Conservation (phyloP, 2,797 vertebrate species). For the Triplophysa yarkandensis region DNA sequence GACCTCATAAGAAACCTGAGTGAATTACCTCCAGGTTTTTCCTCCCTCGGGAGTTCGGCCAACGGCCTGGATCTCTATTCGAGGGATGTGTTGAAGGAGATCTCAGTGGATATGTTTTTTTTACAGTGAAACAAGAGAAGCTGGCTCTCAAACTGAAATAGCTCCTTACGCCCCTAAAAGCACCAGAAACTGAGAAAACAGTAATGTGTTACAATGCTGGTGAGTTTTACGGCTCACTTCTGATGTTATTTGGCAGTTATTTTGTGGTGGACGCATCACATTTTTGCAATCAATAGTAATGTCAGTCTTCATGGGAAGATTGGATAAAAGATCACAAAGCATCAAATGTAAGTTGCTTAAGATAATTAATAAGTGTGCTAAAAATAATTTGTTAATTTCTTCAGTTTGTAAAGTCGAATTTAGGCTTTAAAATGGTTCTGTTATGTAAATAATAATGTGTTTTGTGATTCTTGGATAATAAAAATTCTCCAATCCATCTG, state of each 20-base stretch:
- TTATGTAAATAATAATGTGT: not conserved
- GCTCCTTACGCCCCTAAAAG: not conserved
- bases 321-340: not conserved
- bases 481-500: not conserved
- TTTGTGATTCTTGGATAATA: not conserved
- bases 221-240: constrained; percentile 12
- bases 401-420: not conserved
- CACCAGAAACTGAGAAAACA: too few species aligned
- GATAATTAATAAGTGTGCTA: not conserved
- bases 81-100: constrained; percentile 35
- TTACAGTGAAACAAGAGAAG: constrained; percentile 4
- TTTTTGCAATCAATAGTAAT: not conserved
- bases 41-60: constrained; percentile 39
- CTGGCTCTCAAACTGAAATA: not conserved
- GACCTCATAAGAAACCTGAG: constrained; percentile 62
- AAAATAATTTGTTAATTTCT: not conserved
- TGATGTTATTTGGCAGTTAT: not conserved
- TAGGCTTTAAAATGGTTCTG: not conserved
- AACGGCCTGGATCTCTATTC: constrained; percentile 28
- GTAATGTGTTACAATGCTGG: not conserved
- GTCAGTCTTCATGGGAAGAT: not conserved
- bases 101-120: not conserved
- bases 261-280: not conserved
- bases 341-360: not conserved
- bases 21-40: constrained; percentile 63